These are phyloP conservation scores for roundworm (Caenorhabditis elegans) DNA, from an alignment of 1,140 invertebrate species.

Conservation along the genomic window DNA sequence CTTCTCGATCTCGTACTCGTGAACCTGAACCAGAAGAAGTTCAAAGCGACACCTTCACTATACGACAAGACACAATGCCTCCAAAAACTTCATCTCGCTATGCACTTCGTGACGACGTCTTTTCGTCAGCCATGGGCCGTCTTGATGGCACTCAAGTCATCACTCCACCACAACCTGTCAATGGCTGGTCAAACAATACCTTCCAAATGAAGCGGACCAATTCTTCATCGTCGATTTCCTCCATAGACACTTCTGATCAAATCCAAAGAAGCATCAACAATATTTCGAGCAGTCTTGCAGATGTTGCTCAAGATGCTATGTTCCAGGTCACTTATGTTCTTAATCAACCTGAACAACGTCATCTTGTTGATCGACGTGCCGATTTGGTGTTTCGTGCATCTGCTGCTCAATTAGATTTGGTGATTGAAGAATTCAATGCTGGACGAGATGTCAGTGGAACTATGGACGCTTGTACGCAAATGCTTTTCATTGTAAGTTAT, in stretches of 20 bases:
- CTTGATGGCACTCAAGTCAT: not conserved
- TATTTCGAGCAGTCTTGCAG: not conserved
- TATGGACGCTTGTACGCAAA: not conserved
- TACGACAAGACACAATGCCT: not conserved
- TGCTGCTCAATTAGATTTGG: not conserved
- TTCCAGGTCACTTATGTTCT: conserved; percentile 28
- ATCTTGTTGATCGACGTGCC: not conserved
- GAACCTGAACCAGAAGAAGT: not conserved
- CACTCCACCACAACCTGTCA: not conserved
- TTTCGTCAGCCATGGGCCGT: not conserved
- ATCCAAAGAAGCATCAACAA: conserved; percentile 42
- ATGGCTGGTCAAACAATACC: not conserved
- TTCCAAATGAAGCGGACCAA: conserved; percentile 21
- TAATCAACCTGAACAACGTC: conserved; percentile 31
- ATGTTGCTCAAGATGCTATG: conserved; percentile 39
- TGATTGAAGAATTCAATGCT: not conserved
- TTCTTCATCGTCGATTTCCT: conserved; percentile 45
- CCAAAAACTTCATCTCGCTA: not conserved
- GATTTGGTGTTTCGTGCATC: conserved; percentile 9
- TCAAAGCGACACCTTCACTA: not conserved
- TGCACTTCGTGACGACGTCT: not conserved
- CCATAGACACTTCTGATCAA: conserved; percentile 46
- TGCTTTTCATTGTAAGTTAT: conserved; percentile 13
- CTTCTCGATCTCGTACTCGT: not conserved
- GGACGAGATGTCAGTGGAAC: not conserved